These are phyloP conservation scores for Scolopax mira DNA, from an alignment of 2,113 vertebrate species.

Conservation along the genomic window DNA sequence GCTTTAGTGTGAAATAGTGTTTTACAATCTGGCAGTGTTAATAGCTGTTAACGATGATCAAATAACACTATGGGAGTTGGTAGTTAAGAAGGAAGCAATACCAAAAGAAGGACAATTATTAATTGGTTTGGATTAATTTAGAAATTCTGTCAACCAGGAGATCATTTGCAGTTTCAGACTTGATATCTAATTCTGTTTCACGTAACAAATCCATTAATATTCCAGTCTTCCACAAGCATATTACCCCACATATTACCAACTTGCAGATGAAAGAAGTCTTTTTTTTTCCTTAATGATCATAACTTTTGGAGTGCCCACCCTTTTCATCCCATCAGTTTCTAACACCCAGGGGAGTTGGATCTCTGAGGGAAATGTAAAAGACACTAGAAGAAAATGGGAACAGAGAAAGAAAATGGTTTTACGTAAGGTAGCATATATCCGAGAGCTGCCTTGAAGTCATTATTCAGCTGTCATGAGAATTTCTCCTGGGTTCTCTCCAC, in stretches of 20 bases:
- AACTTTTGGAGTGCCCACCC: background rate
- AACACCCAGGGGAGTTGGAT: background rate
- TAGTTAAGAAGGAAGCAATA: background rate
- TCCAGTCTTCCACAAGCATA: background rate
- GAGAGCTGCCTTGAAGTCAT: background rate
- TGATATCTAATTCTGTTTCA: background rate
- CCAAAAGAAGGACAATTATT: background rate
- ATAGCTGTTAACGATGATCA: background rate
- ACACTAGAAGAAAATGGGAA: background rate
- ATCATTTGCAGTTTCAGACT: background rate
- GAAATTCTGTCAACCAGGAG: background rate
- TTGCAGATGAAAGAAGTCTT: background rate
- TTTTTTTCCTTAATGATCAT: background rate
- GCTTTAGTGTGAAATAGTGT: background rate
- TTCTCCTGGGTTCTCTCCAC: fast-evolving
- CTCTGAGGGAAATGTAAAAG: background rate
- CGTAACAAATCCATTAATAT: background rate
- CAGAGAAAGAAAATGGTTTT: background rate
- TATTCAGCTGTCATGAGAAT: background rate
- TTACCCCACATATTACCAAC: background rate
- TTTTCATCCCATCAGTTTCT: background rate
- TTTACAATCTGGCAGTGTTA: background rate
- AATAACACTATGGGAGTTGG: background rate
- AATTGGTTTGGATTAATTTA: background rate
- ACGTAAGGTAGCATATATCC: background rate